These are phyloP conservation scores for Poecile montanus DNA, from an alignment of 2,797 vertebrate genomes.

Conservation along the genomic window DNA sequence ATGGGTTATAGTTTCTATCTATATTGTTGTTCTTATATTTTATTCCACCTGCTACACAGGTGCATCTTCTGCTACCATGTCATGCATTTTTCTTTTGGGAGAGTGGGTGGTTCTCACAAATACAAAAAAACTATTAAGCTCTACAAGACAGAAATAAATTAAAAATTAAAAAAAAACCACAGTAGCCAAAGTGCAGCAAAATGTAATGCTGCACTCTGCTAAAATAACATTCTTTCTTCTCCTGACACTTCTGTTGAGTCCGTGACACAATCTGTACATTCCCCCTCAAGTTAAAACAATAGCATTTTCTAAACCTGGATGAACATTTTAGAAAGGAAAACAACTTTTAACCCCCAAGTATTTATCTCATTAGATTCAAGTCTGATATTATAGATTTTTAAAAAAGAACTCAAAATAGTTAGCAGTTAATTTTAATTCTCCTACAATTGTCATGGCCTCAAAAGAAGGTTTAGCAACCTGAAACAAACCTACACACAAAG, in stretches of 20 bases:
- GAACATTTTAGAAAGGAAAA: background rate
- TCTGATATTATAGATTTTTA: background rate
- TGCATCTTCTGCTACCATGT: slow-evolving; percentile 13
- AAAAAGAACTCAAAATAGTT: background rate
- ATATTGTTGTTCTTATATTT: background rate
- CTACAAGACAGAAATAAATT: background rate
- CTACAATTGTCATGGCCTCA: background rate
- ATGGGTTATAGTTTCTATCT: background rate
- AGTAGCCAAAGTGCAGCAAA: background rate
- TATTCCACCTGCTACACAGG: slow-evolving; percentile 18
- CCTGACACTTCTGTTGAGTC: background rate
- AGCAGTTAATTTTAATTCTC: background rate
- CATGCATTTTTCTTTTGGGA: background rate
- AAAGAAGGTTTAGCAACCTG: background rate
- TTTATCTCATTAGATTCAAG: background rate
- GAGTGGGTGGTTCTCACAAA: slow-evolving; percentile 58
- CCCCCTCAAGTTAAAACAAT: background rate
- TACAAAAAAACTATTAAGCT: slow-evolving; percentile 7
- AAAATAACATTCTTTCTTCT: background rate
- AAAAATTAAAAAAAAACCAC: background rate
- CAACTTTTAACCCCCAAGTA: background rate
- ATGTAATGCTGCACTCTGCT: background rate
- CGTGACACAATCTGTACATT: background rate
- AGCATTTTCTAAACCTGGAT: background rate
- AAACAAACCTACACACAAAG: background rate